phyloP scores from a whole-genome alignment of 2,888 invertebrate genomes.

The Aspidapion aeneum region DNA sequence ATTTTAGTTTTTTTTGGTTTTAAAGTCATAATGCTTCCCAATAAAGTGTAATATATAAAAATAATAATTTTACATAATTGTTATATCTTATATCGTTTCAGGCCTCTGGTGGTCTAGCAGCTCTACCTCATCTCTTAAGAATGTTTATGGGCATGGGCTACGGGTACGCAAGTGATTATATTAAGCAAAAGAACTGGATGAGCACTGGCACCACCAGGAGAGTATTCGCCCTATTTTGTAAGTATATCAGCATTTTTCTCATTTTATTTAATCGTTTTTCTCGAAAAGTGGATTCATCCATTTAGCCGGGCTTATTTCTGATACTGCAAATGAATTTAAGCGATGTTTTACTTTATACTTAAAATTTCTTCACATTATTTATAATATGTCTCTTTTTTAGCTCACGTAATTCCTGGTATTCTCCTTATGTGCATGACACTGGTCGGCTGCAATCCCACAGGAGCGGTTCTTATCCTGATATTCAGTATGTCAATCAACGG shows the following conservation, averaged over 20 bases:
- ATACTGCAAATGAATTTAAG: too few relatives aligned
- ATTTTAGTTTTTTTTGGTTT: too few relatives aligned
- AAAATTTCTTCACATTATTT: too few relatives aligned
- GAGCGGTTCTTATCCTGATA: conserved; percentile 31
- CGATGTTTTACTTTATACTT: too few relatives aligned
- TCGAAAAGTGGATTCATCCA: too few relatives aligned
- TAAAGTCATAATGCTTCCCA: too few relatives aligned
- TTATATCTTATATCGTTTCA: too few relatives aligned
- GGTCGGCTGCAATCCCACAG: conserved; percentile 27
- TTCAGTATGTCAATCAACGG: conserved; percentile 35
- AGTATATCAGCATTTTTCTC: too few relatives aligned
- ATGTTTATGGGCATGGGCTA: conserved; percentile 32
- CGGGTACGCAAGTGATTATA: conserved; percentile 32
- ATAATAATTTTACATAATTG: too few relatives aligned
- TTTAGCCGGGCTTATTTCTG: background rate
- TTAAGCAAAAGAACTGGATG: conserved; percentile 28
- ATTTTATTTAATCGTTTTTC: background rate
- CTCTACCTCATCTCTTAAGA: conserved; percentile 35
- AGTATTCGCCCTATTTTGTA: conserved; percentile 35
- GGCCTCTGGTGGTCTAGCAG: conserved; percentile 33
- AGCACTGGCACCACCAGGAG: conserved; percentile 31
- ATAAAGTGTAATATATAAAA: too few relatives aligned
- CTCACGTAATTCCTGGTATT: conserved; percentile 54
- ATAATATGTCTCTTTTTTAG: conserved; percentile 36
- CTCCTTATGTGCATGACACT: conserved; percentile 41